Conservation (phyloP, 2,888 invertebrate species). For the Drosophila paranaensis region DNA sequence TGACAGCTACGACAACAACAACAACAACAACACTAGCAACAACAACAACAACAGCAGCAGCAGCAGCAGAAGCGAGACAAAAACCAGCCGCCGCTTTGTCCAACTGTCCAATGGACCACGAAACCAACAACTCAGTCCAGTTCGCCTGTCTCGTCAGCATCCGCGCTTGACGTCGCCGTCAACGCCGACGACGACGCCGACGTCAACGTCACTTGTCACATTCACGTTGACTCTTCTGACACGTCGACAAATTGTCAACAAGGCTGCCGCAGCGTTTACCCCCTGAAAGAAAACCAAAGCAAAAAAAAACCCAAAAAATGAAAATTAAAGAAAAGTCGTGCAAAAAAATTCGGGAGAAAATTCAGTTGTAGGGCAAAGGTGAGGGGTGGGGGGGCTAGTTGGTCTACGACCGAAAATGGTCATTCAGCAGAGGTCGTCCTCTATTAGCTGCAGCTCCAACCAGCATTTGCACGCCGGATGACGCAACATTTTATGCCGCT, state of each 20-base stretch:
- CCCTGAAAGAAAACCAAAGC: slow-evolving; percentile 45
- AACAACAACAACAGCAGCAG: neutral
- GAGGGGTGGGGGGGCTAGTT: neutral
- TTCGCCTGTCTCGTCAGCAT: slow-evolving; percentile 62
- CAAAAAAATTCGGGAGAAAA: slow-evolving; percentile 20
- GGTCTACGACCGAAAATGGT: slow-evolving; percentile 29
- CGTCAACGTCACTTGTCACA: slow-evolving; percentile 76
- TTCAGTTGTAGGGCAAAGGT: neutral
- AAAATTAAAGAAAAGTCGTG: slow-evolving; percentile 32
- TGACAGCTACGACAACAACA: slow-evolving; percentile 31
- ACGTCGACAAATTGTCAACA: slow-evolving; percentile 82
- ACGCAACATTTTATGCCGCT: slow-evolving; percentile 77
- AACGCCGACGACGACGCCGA: slow-evolving; percentile 11
- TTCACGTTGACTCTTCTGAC: slow-evolving; percentile 79
- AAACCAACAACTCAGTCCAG: slow-evolving; percentile 19
- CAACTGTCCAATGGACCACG: slow-evolving; percentile 18
- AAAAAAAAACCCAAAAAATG: slow-evolving; percentile 9
- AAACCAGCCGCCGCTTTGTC: slow-evolving; percentile 12
- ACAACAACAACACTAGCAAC: slow-evolving; percentile 7
- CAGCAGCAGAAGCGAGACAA: slow-evolving; percentile 3
- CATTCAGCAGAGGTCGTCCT: slow-evolving; percentile 33
- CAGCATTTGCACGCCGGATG: slow-evolving; percentile 68
- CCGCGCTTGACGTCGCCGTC: slow-evolving; percentile 32
- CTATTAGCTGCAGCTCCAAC: slow-evolving; percentile 69
- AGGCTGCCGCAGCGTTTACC: slow-evolving; percentile 68